Base-by-base conservation (phyloP, 2,797 vertebrate species). In the Graptemys geographica region DNA sequence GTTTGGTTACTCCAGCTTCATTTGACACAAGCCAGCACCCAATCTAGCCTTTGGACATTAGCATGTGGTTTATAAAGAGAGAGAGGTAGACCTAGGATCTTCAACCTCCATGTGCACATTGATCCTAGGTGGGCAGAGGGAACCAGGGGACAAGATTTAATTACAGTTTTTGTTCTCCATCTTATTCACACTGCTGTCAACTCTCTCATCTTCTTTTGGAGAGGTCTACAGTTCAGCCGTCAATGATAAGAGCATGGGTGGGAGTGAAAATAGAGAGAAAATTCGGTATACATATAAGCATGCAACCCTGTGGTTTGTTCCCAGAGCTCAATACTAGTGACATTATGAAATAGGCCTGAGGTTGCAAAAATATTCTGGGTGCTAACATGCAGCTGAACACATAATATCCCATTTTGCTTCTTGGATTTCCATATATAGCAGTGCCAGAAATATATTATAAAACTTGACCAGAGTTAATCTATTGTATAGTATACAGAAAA, bases 21-120 rank as follows among this genome's bases (percentile, higher is more conserved):
- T 90, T 91, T 94, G 89, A 92, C 87, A 93, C 41, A 92, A 96
- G 16, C 31, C 76, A 31, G 81, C 49, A 62, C 78, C 80, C 87
- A 41, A 59, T 57, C 76, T 93, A 86, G 82, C 44, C 92, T 90
- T 96, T 92, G 94, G 87, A 76, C 89, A 59, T n/a, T 65, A 82
- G 31, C 6, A 4, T 51, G 69, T 84, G 23, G 19, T 87, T 94
- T 49, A 44, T 86, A 82, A 18, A 65, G 44, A 65, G 21, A 44
- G 4, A 47, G 86, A n/a, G 74, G 25, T n/a, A n/a, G 83, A 79
- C 52, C 28, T 7, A 31, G 74, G 74, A 47, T 28, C 12, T 15
- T 78, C 74, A 93, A 3, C 52, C 83, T 89, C 88, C 86, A 69
- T 83, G 53, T 6, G 90, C 65, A 31, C n/a, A 0, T 10, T 41